Evolutionary conservation across 2,888 invertebrate genomes (phyloP), one percentile per base, ranked within the genome.

Genomic region (Noctua pronuba): DNA sequence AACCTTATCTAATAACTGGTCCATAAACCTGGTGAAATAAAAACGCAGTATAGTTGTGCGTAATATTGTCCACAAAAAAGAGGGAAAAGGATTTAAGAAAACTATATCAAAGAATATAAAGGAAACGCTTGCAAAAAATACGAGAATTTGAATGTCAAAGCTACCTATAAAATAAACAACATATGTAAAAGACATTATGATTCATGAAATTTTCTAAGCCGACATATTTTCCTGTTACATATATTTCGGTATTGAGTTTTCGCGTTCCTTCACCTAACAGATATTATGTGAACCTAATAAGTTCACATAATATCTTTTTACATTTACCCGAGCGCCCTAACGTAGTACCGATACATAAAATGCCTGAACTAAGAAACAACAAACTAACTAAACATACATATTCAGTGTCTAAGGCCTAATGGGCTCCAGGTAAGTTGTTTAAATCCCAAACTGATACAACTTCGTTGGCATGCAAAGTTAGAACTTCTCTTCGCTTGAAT

Each of bases 1-100:
- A 75, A 78, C 77, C 77, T 78, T 84, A 91, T 90, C 85, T 89
- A 88, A 91, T 90, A 92, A 90, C 82, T 75, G 79, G 82, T 69
- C 73, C 79, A 83, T 90, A 88, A 88, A 84, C 80, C 82, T 79
- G 62, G 55, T 46, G 73, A 86, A 87, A 87, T 89, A 92, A 91
- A 91, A 91, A 84, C 64, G 86, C 73, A 79, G 85, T 90, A 90
- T 91, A 89, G 73, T 58, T 83, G 79, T 78, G 75, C 44, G 79
- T 55, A 64, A 80, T 88, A 86, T 86, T 84, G 82, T 82, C 73
- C 71, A 74, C 75, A 70, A 62, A 82, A 73, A 69, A 64, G 58
- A 16, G 24, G 38, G 8, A 31, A 74, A 69, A 75, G 28, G 31
- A 75, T 79, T 80, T 75, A 62, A n/a, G 74, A 68, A 82, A 78